Percentiles rank a stretch among this genome's conserved stretches.
Conservation (phyloP, 2,888 invertebrate species). For the Agonum fuliginosum region DNA sequence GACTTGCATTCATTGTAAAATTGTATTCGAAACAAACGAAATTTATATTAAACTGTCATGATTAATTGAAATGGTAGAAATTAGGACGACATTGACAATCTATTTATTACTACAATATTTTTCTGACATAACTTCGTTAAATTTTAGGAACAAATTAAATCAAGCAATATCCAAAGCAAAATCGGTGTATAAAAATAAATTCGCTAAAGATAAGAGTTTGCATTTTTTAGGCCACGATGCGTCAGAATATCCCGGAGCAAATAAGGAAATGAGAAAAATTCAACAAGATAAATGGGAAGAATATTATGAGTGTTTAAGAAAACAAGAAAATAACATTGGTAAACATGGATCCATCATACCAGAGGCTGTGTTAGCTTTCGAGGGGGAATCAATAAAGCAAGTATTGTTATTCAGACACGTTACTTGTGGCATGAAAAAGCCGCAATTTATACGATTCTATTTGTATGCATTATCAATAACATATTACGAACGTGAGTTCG, state of each 20-base stretch:
- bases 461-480: constrained; percentile 28
- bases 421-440: constrained; percentile 35
- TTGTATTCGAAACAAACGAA: constrained; percentile 25
- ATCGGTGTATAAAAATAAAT: constrained; percentile 68
- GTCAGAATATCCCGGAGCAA: constrained; percentile 73
- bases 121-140: constrained; percentile 60
- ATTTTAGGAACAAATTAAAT: constrained; percentile 66
- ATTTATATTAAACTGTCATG: background rate
- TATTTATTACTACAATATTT: background rate
- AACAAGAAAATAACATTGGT: constrained; percentile 69
- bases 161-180: constrained; percentile 66
- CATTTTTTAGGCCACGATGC: constrained; percentile 70
- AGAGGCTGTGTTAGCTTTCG: constrained; percentile 70
- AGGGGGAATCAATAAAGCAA: constrained; percentile 73
- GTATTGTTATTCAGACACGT: constrained; percentile 54
- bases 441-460: constrained; percentile 11
- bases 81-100: background rate
- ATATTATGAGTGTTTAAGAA: constrained; percentile 75
- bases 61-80: background rate
- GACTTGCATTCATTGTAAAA: constrained; percentile 36
- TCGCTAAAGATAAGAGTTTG: constrained; percentile 68
- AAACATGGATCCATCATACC: constrained; percentile 69
- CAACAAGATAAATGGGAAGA: constrained; percentile 73
- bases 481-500: background rate
- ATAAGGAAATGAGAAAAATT: constrained; percentile 69